Percentiles rank a stretch among this genome's conserved stretches.
Conservation (phyloP, 2,113 vertebrate genomes). For the Ahaetulla prasina region DNA sequence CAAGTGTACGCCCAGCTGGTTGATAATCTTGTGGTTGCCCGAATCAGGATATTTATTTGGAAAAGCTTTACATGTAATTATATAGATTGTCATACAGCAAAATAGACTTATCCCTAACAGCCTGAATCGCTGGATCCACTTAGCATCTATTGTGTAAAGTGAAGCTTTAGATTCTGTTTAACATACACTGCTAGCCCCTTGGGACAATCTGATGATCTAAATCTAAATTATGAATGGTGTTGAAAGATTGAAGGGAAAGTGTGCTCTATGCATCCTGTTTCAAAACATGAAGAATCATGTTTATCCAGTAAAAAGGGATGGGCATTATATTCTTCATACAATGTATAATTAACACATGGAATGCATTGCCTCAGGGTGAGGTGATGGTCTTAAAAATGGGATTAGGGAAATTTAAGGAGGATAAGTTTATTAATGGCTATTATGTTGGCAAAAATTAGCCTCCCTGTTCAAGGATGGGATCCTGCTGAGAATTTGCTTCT, state of each 20-base stretch:
- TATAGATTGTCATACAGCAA: background rate
- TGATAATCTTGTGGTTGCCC: background rate
- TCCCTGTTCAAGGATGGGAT: background rate
- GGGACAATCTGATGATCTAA: background rate
- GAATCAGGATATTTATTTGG: background rate
- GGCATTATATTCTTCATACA: background rate
- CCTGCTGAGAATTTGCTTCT: background rate
- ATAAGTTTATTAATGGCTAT: background rate
- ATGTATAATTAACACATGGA: background rate
- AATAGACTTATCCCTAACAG: background rate
- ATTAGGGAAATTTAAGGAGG: background rate
- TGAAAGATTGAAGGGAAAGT: background rate
- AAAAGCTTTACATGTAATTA: background rate
- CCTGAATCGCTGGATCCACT: background rate
- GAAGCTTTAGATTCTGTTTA: background rate
- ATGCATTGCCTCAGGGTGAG: background rate
- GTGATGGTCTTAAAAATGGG: background rate
- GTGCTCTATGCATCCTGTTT: background rate
- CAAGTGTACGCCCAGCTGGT: background rate
- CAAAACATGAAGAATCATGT: background rate
- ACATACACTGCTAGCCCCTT: background rate
- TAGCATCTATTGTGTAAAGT: background rate
- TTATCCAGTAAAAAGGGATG: slow-evolving; percentile 4
- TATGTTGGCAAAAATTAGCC: background rate
- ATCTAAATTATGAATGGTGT: background rate